Conservation (phyloP, 2,888 invertebrate genomes). For the Monoplex corrugatus region DNA sequence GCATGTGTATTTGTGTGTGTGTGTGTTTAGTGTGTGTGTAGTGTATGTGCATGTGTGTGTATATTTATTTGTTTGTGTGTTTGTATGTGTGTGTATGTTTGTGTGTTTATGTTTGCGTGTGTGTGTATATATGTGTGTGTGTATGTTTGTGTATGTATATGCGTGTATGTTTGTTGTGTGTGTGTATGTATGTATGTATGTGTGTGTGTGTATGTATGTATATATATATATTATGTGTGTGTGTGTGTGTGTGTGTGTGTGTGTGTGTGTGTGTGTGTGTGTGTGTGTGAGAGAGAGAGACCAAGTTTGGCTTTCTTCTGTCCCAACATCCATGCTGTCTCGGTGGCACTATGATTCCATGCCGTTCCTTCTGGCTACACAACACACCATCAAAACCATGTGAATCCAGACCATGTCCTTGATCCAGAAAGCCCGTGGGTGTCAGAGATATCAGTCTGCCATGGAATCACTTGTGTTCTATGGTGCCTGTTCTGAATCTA, state of each 20-base stretch:
- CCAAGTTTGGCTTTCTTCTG: too few relatives aligned
- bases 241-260: not conserved
- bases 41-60: not conserved
- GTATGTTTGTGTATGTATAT: not conserved
- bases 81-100: not conserved
- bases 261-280: not conserved
- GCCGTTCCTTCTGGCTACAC: too few relatives aligned
- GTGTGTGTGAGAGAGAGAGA: not conserved
- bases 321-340: too few relatives aligned
- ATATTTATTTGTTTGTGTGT: not conserved
- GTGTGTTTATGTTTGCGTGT: not conserved
- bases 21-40: slow-evolving; percentile 4
- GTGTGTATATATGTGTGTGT: not conserved
- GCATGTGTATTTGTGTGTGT: not conserved
- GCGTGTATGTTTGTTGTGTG: not conserved
- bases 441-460: too few relatives aligned
- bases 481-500: too few relatives aligned
- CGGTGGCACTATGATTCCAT: too few relatives aligned
- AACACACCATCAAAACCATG: too few relatives aligned
- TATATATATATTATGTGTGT: not conserved
- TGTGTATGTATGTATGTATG: not conserved
- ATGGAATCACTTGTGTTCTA: too few relatives aligned
- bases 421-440: too few relatives aligned
- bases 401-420: too few relatives aligned
- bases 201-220: not conserved